Base-by-base conservation (phyloP, 1,140 invertebrate genomes). In the Luehdorfia chinensis region DNA sequence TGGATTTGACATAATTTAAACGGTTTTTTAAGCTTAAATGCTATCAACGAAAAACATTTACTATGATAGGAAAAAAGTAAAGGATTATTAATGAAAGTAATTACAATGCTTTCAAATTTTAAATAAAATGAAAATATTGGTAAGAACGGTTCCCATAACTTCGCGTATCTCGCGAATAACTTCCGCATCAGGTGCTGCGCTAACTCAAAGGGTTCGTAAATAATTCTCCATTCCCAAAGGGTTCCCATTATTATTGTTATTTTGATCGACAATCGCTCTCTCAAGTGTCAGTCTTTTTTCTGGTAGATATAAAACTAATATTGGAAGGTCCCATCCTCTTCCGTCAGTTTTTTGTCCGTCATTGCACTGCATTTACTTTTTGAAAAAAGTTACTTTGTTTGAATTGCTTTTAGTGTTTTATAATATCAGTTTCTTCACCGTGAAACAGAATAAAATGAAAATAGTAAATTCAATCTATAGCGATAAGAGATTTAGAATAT, bases 271-370 rank as follows among this genome's bases (percentile, higher is more conserved):
- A 84, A 80, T 83, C 70, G 67, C 59, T 76, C 60, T 68, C 75
- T 81, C 61, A 58, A 80, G 74, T 75, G 67, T 79, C 75, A 72
- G 60, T 30, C 47, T 81, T 86, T 85, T 85, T 83, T 80, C 65
- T 70, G 61, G 27, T 67, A 74, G 65, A 81, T 81, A 85, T 85
- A 80, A 84, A 86, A 86, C 83, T 86, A 86, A 86, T 86, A 86
- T 84, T 84, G 77, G 68, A 75, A 68, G 66, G 77, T 74, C 75
- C 77, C 79, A 80, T 83, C 79, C 79, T 75, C 76, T 84, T 86
- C 83, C 79, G 77, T 55, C 58, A 57, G 60, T 74, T 79, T 78
- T 80, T 83, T 80, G 66, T 60, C 55, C 52, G 55, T 53, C 64
- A 75, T 66, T 74, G 68, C 70, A 66, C 50, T 69, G 55, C 55